These are phyloP conservation scores for Myotis davidii DNA, from an alignment of 2,113 vertebrate species.

Conservation along the genomic window DNA sequence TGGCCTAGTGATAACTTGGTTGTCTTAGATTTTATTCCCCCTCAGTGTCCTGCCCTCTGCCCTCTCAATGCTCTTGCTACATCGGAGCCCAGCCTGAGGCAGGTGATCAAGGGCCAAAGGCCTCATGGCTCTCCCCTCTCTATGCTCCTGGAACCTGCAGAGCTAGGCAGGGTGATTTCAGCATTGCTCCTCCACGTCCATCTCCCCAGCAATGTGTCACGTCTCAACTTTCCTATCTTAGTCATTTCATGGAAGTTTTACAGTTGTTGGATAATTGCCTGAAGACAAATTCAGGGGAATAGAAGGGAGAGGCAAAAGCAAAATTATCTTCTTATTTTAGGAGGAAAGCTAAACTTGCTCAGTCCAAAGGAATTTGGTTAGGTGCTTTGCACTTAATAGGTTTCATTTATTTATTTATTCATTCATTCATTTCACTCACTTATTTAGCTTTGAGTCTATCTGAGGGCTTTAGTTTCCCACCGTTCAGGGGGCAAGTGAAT, in stretches of 20 bases:
- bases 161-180: not conserved
- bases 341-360: not conserved
- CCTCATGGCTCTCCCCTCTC: not conserved
- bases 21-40: not conserved
- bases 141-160: not conserved
- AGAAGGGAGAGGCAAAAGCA: not conserved
- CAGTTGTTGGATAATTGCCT: not conserved
- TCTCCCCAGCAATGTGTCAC: not conserved
- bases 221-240: not conserved
- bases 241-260: slow-evolving; percentile 12
- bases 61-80: not conserved
- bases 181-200: not conserved
- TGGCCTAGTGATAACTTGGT: not conserved
- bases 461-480: not conserved
- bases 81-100: not conserved
- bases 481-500: not conserved
- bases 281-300: not conserved
- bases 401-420: not conserved
- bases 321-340: not conserved
- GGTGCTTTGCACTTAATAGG: not conserved
- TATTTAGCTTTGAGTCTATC: not conserved
- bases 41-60: not conserved
- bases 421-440: not conserved
- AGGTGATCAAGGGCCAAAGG: not conserved
- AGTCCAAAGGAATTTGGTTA: not conserved